These are phyloP conservation scores for Phylloscopus trochilus DNA, from an alignment of 2,113 vertebrate species.

Conservation along the genomic window DNA sequence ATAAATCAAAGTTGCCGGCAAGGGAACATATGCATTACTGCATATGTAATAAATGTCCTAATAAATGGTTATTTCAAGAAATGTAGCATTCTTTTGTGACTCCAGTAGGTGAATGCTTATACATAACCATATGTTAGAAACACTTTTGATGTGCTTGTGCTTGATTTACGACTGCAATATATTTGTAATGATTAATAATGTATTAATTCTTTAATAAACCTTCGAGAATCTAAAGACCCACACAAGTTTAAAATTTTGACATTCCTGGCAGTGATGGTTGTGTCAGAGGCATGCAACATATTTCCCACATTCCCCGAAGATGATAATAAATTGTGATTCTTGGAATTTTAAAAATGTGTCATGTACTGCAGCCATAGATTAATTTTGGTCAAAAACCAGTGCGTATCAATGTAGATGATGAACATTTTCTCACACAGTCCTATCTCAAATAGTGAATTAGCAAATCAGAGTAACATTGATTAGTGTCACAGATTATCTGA, in stretches of 20 bases:
- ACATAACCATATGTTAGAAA: background rate
- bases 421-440: background rate
- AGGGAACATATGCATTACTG: background rate
- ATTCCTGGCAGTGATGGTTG: background rate
- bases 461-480: background rate
- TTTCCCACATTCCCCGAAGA: background rate
- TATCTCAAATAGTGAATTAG: background rate
- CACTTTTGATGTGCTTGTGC: background rate
- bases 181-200: background rate
- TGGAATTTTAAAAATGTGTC: background rate
- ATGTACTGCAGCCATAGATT: background rate
- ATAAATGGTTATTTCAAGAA: background rate
- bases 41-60: background rate
- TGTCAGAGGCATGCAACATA: background rate
- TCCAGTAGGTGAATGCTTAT: background rate
- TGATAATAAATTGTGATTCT: background rate
- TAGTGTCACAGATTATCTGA: background rate
- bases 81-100: background rate
- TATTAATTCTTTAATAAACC: background rate
- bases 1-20: background rate
- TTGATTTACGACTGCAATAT: background rate
- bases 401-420: fast-evolving
- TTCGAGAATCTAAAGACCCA: background rate
- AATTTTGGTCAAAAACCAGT: background rate
- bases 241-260: background rate